Evolutionary conservation across 2,113 vertebrate species (phyloP), one percentile per base, ranked within the genome.

Genomic region (Clarias gariepinus): DNA sequence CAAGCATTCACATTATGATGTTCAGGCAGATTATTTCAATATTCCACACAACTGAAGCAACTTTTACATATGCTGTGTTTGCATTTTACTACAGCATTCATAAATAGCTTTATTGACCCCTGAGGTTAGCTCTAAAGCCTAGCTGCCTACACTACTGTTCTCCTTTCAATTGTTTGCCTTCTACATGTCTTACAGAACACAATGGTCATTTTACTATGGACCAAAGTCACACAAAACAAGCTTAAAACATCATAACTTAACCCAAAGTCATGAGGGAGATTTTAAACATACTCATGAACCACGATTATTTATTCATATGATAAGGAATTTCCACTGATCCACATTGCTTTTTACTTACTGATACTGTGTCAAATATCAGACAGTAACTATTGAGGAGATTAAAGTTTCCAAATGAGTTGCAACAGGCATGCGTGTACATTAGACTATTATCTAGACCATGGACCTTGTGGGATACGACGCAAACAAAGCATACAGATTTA

Each of bases 1-100:
- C 21, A 84, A 16, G 53, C 36, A 28, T 10, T 83, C 16, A 61
- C 13, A 19, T 81, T 58, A 3, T 53, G 25, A 47, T 28, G 13
- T 73, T 82, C 0, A 25, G 25, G 74, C 23, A 76, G 57, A 61
- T 84, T 85, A 85, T 58, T 76, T 76, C 15, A 76, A 64, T 25
- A 66, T 30, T 19, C 28, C 71, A 84, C 55, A 84, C 57, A 63
- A 84, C 19, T 47, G 19, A 53, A 77, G 36, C 83, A 18, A 47
- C 58, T 76, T 77, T 85, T 16, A 85, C 58, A 85, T 19, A 9
- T 64, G 60, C 28, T 53, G 30, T 47, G 33, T 16, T 18, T 18
- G 23, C 33, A 66, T 82, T 66, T 36, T 23, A 64, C 15, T 64
- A 21, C 21, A 76, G 11, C 25, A n/a, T 25, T 18, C 16, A 28